Evolutionary conservation across 2,797 vertebrate genomes (phyloP), one percentile per base, ranked within the genome.

Genomic region (Sciurus carolinensis): DNA sequence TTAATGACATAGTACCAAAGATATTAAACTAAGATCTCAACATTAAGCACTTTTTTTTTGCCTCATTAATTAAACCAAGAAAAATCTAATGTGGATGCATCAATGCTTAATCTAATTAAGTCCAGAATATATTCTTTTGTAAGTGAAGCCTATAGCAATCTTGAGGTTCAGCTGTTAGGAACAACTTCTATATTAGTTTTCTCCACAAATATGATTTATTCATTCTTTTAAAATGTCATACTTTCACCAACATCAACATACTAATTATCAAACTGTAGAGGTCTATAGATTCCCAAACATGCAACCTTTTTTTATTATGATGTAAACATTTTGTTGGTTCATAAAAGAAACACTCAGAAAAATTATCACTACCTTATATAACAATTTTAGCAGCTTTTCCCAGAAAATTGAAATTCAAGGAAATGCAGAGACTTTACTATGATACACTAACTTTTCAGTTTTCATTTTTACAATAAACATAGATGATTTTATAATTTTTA

Each of bases 21-120:
- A 83, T 67, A 91, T 71, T 91, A 93, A 95, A 90, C 52, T 95
- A 80, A 89, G 33, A 95, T 95, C 13, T 88, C 42, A 89, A 59
- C 17, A 76, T 88, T 64, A 90, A 90, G 33, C 7, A 87, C 14
- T 86, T 91, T 85, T 57, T 57, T 62, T 89, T 77, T 91, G 50
- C 57, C 90, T 96, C 64, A 96, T 89, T 87, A 97, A 69, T 75
- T n/a, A 90, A 79, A 39, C 33, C 57, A 69, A 87, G 66, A 88
- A 91, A 73, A 91, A 73, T 85, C 36, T 76, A 66, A 76, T 88
- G 4, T 80, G 50, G 13, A 64, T 87, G 11, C 36, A 42, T 91
- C 15, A 72, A 24, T 76, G 64, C 17, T 96, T 96, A 95, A 47
- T 44, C 7, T 96, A 94, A 91, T 94, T 79, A 90, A 71, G 11